Conservation (phyloP, 2,797 vertebrate genomes). For the Sebastes jordani region DNA sequence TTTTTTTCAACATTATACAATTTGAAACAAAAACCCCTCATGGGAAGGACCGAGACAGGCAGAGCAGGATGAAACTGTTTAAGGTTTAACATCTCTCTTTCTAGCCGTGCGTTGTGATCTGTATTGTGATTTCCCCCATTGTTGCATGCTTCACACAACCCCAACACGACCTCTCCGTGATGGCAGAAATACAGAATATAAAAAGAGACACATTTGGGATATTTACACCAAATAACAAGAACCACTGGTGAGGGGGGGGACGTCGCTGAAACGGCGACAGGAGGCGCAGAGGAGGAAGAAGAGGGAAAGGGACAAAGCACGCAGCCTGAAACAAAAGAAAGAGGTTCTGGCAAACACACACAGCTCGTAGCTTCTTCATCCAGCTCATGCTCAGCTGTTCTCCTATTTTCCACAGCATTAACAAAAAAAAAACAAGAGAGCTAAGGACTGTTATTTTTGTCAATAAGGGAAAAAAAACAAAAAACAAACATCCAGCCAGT, state of each 20-base stretch:
- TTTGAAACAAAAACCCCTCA: constrained; percentile 53
- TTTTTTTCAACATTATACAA: constrained; percentile 57
- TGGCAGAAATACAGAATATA: constrained; percentile 52
- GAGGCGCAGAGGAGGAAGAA: neutral
- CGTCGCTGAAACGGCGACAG: constrained; percentile 27
- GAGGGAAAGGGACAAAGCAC: constrained; percentile 15
- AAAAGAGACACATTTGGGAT: constrained; percentile 70
- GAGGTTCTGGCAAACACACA: constrained; percentile 27
- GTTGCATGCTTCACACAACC: constrained; percentile 66
- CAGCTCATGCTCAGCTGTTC: constrained; percentile 52
- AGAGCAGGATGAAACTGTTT: constrained; percentile 44
- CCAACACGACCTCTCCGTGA: constrained; percentile 34
- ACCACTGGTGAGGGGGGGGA: constrained; percentile 34
- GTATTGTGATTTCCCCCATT: constrained; percentile 37
- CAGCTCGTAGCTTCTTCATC: constrained; percentile 36
- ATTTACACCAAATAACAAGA: constrained; percentile 74
- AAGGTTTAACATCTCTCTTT: constrained; percentile 47
- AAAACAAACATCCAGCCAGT: constrained; percentile 18
- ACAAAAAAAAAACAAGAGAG: constrained; percentile 15
- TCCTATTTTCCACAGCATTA: constrained; percentile 27
- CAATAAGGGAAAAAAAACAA: neutral
- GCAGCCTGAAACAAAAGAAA: constrained; percentile 40
- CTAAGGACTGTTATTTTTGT: constrained; percentile 21
- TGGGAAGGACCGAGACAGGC: constrained; percentile 43
- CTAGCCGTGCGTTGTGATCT: constrained; percentile 49